These are phyloP conservation scores for Ceratotherium simum DNA, from an alignment of 2,113 vertebrate genomes.

Conservation along the genomic window DNA sequence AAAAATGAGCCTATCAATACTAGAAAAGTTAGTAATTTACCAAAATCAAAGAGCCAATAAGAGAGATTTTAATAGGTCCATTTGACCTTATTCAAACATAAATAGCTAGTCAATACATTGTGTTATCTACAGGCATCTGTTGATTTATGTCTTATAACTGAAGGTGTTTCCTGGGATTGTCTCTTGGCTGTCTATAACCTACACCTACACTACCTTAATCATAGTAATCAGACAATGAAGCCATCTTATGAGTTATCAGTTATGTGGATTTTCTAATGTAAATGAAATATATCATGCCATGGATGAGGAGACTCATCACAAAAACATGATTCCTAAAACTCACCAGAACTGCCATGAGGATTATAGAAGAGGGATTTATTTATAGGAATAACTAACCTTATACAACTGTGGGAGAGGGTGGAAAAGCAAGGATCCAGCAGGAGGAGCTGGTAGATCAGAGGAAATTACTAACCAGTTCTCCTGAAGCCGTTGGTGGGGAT, in stretches of 20 bases:
- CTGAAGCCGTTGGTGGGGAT: not conserved
- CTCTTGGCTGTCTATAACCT: not conserved
- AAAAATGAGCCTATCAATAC: not conserved
- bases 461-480: not conserved
- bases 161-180: not conserved
- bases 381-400: not conserved
- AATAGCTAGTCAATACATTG: not conserved
- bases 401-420: not conserved
- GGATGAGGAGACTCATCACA: not conserved
- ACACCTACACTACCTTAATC: not conserved
- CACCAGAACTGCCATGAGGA: not conserved
- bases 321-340: not conserved
- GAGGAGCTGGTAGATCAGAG: not conserved
- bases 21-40: not conserved
- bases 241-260: not conserved
- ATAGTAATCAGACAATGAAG: not conserved
- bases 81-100: not conserved
- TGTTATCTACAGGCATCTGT: not conserved
- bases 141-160: not conserved
- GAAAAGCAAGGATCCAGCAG: not conserved
- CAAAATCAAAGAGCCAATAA: not conserved
- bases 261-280: not conserved
- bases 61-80: not conserved
- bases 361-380: not conserved
- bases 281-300: not conserved